phyloP scores from a whole-genome alignment of 1,140 invertebrate species.

The Pseudachorutes palmiensis region DNA sequence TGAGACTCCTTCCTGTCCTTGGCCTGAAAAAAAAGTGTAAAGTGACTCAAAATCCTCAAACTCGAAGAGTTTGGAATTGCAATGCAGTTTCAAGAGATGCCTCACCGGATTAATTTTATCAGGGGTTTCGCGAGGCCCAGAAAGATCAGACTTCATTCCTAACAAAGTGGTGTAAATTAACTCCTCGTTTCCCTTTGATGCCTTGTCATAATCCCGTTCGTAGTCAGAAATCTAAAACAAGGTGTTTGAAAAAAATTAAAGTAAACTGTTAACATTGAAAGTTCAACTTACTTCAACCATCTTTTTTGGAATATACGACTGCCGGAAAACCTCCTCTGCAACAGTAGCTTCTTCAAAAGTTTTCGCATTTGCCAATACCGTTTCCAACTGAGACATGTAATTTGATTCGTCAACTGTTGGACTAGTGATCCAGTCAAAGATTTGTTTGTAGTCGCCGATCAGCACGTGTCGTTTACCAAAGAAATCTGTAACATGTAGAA shows the following conservation, averaged over 20 bases:
- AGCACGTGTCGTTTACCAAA: conserved; percentile 82
- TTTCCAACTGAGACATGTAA: conserved; percentile 68
- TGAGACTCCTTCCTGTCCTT: no score
- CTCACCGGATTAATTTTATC: conserved; percentile 24
- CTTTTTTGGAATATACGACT: conserved; percentile 86
- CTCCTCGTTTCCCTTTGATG: conserved; percentile 62
- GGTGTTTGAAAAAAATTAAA: not conserved
- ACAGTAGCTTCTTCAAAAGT: conserved; percentile 54
- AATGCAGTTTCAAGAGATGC: no score
- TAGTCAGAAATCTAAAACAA: conserved; percentile 66
- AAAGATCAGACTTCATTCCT: conserved; percentile 70
- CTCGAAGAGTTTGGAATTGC: no score
- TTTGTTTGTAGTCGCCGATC: conserved; percentile 77
- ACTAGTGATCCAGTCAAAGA: conserved; percentile 96
- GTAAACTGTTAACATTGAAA: no score
- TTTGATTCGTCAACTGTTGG: conserved; percentile 70
- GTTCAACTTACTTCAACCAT: conserved; percentile 66
- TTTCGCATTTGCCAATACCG: conserved; percentile 57
- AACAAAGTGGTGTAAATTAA: conserved; percentile 75
- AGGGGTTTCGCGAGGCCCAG: conserved; percentile 45
- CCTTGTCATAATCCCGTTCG: conserved; percentile 76
- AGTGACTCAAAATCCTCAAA: no score
- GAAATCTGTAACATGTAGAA: conserved; percentile 62
- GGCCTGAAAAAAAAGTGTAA: no score
- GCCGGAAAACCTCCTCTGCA: conserved; percentile 84